Evolutionary conservation across 2,888 invertebrate species (phyloP), one percentile per base, ranked within the genome.

Genomic region (Atrina japonica): DNA sequence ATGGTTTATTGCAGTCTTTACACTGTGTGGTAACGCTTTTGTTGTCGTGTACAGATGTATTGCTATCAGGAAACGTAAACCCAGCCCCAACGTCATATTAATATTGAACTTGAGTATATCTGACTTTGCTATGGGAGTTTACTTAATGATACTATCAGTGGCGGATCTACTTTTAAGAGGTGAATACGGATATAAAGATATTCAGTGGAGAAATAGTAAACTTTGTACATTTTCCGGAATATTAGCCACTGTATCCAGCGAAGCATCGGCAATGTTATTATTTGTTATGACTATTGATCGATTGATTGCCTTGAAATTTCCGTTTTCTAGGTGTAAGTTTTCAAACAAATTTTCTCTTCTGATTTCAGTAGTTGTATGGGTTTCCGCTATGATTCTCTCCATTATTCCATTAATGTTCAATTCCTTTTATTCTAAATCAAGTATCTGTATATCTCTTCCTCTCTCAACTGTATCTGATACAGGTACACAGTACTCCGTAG

Each of bases 51-150:
- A 52, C 23, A 21, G 52, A 52, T 25, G 16, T 6, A 52, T 6
- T 25, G 6, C 16, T 5, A 23, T 18, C 3, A 16, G 16, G 27
- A 25, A 16, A 25, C 16, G 23, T 21, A 21, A 16, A 14, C 6
- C 27, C 6, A 21, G 23, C 9, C 16, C 25, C 7, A 6, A 25
- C 16, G 9, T 23, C 6, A 21, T 52, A 21, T 52, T 52, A 14
- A 23, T 52, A 21, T 18, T 52, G 7, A 59, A 59, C 23, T n/a
- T 59, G 14, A 43, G 43, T 23, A 40, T 59, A 9, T 40, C 59
- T 16, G 59, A 59, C 43, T 23, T 59, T 9, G n/a, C 43, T 23
- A 59, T 59, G 59, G 59, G 59, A 11, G 16, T 59, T 11, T 59
- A 59, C 25, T 14, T 59, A 14, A 25, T 43, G 21, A 59, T 59